Conservation (phyloP, 2,113 vertebrate genomes). For the Megaptera novaeangliae region DNA sequence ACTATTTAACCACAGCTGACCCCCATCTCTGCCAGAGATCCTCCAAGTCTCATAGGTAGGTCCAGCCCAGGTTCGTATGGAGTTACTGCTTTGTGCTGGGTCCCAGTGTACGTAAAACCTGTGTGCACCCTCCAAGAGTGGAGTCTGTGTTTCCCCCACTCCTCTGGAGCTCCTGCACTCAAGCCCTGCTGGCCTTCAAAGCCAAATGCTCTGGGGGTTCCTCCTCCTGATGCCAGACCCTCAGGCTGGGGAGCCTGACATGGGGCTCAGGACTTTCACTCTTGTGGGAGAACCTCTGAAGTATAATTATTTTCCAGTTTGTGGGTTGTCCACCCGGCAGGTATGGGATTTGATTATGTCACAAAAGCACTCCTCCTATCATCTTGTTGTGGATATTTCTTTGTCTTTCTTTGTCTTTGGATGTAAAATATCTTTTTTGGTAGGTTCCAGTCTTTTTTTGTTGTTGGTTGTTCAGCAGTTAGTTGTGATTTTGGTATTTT, state of each 20-base stretch:
- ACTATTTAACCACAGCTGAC: neutral
- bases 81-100: neutral
- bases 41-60: neutral
- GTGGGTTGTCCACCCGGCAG: neutral
- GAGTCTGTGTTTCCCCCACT: neutral
- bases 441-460: neutral
- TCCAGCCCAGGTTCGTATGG: neutral
- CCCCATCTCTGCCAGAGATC: neutral
- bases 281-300: neutral
- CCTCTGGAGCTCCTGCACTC: neutral
- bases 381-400: neutral
- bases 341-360: neutral
- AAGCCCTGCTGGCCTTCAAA: neutral
- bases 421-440: neutral
- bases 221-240: neutral
- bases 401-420: neutral
- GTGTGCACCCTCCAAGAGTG: neutral
- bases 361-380: neutral
- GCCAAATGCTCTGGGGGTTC: neutral
- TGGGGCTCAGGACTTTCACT: neutral
- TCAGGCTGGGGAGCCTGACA: neutral
- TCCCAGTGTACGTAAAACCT: neutral
- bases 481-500: neutral
- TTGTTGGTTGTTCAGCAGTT: neutral
- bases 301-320: neutral